Percentiles rank a stretch among this genome's conserved stretches.
These are phyloP conservation scores for Dryas iulia DNA, from an alignment of 1,140 invertebrate species.

Conservation along the genomic window DNA sequence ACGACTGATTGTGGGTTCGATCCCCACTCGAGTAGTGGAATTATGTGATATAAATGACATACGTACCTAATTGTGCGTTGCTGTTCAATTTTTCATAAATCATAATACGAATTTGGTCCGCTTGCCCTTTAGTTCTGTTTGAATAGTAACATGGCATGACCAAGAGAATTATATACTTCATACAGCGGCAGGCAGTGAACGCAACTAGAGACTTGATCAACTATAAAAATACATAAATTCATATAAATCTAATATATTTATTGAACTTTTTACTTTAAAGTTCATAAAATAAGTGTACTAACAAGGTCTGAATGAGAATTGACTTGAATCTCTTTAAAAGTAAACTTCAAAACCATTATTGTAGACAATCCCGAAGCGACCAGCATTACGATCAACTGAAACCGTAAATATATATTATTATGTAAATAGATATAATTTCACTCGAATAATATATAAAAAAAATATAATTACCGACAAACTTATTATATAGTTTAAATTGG, in stretches of 20 bases:
- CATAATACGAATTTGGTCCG: conserved; percentile 38
- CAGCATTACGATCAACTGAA: conserved; percentile 47
- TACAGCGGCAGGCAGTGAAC: conserved; percentile 30
- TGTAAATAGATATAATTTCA: too few species aligned
- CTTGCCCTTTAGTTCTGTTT: conserved; percentile 43
- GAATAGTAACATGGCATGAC: conserved; percentile 46
- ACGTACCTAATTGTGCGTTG: conserved; percentile 38
- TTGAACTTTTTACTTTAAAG: too few species aligned
- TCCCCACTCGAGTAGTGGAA: too few species aligned
- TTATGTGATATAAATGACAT: too few species aligned
- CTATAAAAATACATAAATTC: too few species aligned
- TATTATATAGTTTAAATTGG: conserved; percentile 50
- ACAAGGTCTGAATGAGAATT: conserved; percentile 14
- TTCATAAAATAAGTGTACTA: not conserved
- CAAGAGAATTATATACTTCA: conserved; percentile 47
- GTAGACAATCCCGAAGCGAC: conserved; percentile 45
- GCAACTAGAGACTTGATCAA: conserved; percentile 18
- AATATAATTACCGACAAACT: conserved; percentile 49
- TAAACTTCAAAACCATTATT: conserved; percentile 42
- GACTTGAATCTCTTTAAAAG: not conserved
- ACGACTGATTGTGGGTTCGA: too few species aligned
- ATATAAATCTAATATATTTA: too few species aligned
- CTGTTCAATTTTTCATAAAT: conserved; percentile 49
- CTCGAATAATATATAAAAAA: too few species aligned
- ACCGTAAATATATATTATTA: too few species aligned